Percentiles rank a stretch among this genome's conserved stretches.
These are phyloP conservation scores for Thysanoteuthis rhombus DNA, from an alignment of 2,888 invertebrate species.

Conservation along the genomic window DNA sequence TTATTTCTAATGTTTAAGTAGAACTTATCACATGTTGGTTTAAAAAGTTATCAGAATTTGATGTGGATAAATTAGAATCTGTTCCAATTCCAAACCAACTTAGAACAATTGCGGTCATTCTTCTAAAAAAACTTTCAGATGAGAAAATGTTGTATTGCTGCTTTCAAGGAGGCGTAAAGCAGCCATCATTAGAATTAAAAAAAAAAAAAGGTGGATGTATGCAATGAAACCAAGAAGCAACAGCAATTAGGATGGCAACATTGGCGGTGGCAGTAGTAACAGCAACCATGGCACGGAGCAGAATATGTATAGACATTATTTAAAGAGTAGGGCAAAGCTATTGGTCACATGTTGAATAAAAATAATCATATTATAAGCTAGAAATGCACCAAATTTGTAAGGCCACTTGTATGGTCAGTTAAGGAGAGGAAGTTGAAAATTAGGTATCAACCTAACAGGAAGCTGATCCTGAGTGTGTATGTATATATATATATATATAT, in stretches of 20 bases:
- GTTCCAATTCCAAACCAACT: background rate
- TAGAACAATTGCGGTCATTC: background rate
- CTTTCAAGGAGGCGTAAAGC: background rate
- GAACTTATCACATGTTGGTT: too few species aligned
- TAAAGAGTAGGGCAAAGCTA: background rate
- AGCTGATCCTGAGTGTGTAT: too few species aligned
- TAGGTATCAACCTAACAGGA: background rate
- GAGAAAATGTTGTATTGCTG: background rate
- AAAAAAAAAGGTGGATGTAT: background rate
- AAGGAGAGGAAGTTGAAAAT: background rate
- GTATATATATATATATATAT: too few species aligned
- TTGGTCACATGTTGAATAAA: background rate
- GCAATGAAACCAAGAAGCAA: background rate
- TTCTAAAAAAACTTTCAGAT: background rate
- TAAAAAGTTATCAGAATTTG: too few species aligned
- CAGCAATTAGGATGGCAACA: background rate
- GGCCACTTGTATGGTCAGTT: background rate
- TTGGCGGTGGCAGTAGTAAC: background rate
- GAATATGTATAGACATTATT: background rate
- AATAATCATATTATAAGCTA: background rate
- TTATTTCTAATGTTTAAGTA: too few species aligned
- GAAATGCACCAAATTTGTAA: background rate
- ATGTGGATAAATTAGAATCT: too few species aligned
- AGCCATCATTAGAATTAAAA: background rate
- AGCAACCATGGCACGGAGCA: background rate